Base-by-base conservation (phyloP, 2,888 invertebrate species). In the Melanophora roralis region DNA sequence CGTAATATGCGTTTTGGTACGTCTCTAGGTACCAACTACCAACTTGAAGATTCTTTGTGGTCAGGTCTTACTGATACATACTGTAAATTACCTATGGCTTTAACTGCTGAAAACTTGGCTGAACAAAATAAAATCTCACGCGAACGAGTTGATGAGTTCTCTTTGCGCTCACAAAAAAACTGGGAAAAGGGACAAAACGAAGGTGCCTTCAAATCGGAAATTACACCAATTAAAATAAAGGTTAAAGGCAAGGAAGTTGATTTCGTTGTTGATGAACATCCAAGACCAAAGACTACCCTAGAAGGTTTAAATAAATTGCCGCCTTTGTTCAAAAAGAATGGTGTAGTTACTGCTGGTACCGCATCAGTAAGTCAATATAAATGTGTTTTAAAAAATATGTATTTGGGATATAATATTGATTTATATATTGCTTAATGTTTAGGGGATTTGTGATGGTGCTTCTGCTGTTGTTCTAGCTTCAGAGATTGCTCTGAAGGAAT, bases 71-170 rank as follows among this genome's bases (percentile, higher is more conserved):
- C 95, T 0, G 99, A 99, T 88, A 92, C 94, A 0, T 94, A 96
- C 89, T 96, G 97, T 87, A 95, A 96, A 82, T 91, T 97, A 38
- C 97, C 98, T 0, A 99, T 99, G 99, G 98, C 96, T 1, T 90
- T 98, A 86, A 99, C 99, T 0, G 98, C 98, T 0, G 98, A 98
- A 91, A 98, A 97, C 88, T 91, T 98, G 55, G 97, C 96, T 0
- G 95, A 94, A 72, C 94, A 97, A 89, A 97, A 94, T 86, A 94
- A 94, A 59, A 91, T 98, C 59, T 93, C 94, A 1, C 92, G 95
- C 76, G 94, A 95, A 82, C 95, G 96, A 84, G 95, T 95, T 60
- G 98, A 99, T 87, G 92, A 93, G 81, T 98, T 94, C 90, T 94
- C 98, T 0, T 88, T 97, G 2, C 91, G 92, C 79, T 98, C 98